These are phyloP conservation scores for Oncorhynchus tshawytscha DNA, from an alignment of 2,113 vertebrate genomes.

Conservation along the genomic window DNA sequence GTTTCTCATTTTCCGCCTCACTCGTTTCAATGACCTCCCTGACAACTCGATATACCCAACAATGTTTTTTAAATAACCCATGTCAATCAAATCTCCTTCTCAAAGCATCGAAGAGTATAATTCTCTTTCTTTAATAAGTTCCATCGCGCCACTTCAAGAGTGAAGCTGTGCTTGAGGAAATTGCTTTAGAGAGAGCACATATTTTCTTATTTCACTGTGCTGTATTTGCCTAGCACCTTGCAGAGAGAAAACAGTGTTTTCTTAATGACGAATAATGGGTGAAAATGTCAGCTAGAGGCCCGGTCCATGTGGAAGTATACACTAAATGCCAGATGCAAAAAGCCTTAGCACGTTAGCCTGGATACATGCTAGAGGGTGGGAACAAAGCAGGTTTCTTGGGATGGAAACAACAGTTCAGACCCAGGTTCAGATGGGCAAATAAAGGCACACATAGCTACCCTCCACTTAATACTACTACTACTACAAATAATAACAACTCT, in stretches of 20 bases:
- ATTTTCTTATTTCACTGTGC: constrained; percentile 57
- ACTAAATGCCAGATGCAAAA: constrained; percentile 43
- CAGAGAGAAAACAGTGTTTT: constrained; percentile 64
- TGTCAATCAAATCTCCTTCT: constrained; percentile 10
- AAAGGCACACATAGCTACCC: constrained; percentile 42
- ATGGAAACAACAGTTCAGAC: constrained; percentile 33
- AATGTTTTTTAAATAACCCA: background rate
- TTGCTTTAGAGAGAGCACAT: constrained; percentile 44
- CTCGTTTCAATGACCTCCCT: constrained; percentile 4
- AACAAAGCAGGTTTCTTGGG: constrained; percentile 57
- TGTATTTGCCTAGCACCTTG: constrained; percentile 67
- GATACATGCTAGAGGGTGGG: background rate
- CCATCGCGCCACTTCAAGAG: constrained; percentile 16
- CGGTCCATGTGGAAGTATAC: background rate
- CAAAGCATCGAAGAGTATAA: background rate
- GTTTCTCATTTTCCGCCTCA: background rate
- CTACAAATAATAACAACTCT: no score
- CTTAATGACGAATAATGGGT: constrained; percentile 60
- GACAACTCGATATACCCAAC: constrained; percentile 5
- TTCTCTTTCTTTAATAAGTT: background rate
- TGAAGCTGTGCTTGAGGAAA: constrained; percentile 46
- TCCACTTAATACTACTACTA: no score
- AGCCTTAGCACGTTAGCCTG: background rate
- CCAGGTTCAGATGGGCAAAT: constrained; percentile 64
- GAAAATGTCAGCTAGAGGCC: constrained; percentile 54